Base-by-base conservation (phyloP, 2,888 invertebrate species). In the Thumatha senex region DNA sequence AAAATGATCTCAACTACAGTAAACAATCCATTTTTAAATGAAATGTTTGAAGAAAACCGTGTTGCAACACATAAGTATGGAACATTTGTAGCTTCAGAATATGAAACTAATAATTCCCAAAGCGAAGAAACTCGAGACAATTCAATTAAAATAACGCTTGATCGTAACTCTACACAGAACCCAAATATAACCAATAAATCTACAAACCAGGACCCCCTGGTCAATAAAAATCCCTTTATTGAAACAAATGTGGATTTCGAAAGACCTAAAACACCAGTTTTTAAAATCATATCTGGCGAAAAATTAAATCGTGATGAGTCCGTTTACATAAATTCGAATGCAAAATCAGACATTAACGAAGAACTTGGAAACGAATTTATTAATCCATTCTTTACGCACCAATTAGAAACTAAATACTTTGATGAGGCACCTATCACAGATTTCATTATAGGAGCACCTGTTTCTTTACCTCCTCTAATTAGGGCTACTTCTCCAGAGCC, bases 391-490 rank as follows among this genome's bases (percentile, higher is more conserved):
- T 84, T 86, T 52, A 63, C 77, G 35, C 81, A 82, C 58, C 78
- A 82, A 55, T 74, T 78, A 39, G 76, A 74, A 51, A 69, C 67
- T n/a, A 63, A 52, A 34, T 41, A 72, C 40, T 63, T 67, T 46
- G 75, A 76, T 42, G 63, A 70, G 48, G 54, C 69, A 34, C 82
- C 80, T 0, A 65, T 78, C 13, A 74, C 89, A n/a, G 88, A 92
- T 63, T 92, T 92, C 62, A 89, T 88, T 31, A 92, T 92, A 53
- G 92, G 92, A 36, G 92, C 91, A 39, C 92, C 92, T n/a, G 92
- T 92, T 33, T 90, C 91, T 34, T 73, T 90, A 12, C 89, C 89
- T 15, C 87, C 86, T 7, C 70, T 85, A 33, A 61, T 88, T 44
- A 82, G 79, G 67, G 72, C 79, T 7, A 61, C 82, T 18, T 76